Base-by-base conservation (phyloP, 2,797 vertebrate genomes). In the Chaenodraco wilsoni region DNA sequence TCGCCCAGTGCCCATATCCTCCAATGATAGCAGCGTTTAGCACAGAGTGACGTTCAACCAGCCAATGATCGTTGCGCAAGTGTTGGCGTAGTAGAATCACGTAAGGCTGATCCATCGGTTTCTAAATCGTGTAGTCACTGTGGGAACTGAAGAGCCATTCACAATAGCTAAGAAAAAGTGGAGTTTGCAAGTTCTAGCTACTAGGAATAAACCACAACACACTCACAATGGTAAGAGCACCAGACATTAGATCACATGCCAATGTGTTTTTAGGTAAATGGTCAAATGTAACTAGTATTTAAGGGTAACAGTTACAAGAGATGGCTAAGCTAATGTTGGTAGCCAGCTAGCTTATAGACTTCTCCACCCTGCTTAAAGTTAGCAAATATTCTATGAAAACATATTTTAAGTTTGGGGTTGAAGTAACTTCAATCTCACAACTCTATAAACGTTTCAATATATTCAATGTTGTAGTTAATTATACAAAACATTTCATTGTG, bases 81-180 rank as follows among this genome's bases (percentile, higher is more conserved):
- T 0, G 3, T 8, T 86, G 77, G 84, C 86, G 87, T 83, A 8
- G 0, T 0, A 0, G 2, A 2, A 2, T 0, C n/a, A 69, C 0
- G 77, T 0, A 87, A 2, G 44, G 62, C 0, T 68, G 74, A 65
- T 41, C 65, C 58, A 9, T 51, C 65, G 86, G 78, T 87, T 84
- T 72, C 88, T 84, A 94, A 94, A 94, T 81, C 92, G 94, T 95
- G 87, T 92, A 94, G 94, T 95, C 94, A 95, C 92, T 86, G 63
- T 68, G 46, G 67, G 57, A 54, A 27, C 50, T 33, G 31, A 69
- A 54, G 55, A 67, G 37, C 31, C 14, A 15, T 55, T 77, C 46
- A 62, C 3, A 21, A 46, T 3, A 83, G 17, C 45, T 1, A 5
- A 43, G 31, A 51, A 52, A 10, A 27, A 54, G 33, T 33, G 21